These are phyloP conservation scores for Urocyon cinereoargenteus DNA, from an alignment of 2,797 vertebrate genomes.

Conservation along the genomic window DNA sequence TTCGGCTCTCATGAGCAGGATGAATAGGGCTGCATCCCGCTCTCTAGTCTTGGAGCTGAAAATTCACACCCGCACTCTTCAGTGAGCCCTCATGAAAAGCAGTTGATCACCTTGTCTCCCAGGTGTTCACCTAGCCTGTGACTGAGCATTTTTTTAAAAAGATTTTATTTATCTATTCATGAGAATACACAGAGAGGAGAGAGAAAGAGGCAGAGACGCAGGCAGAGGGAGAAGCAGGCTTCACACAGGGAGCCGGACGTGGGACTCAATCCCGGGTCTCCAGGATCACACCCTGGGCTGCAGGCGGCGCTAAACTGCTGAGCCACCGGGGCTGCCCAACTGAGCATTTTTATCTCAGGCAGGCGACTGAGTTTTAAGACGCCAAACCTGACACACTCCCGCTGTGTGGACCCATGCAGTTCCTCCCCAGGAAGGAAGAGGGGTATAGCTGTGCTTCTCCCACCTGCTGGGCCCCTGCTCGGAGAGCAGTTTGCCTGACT, in stretches of 20 bases:
- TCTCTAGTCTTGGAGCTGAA: neutral
- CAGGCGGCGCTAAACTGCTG: too few relatives aligned
- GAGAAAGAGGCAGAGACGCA: too few relatives aligned
- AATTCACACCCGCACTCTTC: neutral
- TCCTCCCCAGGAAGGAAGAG: too few relatives aligned
- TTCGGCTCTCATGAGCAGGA: neutral
- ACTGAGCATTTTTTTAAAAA: too few relatives aligned
- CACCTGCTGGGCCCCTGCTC: neutral
- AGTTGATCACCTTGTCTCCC: neutral
- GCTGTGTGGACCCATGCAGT: too few relatives aligned
- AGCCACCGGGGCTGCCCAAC: too few relatives aligned
- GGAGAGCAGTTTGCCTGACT: neutral
- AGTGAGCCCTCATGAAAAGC: neutral
- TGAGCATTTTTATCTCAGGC: neutral
- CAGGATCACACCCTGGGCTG: too few relatives aligned
- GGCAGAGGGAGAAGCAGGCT: too few relatives aligned
- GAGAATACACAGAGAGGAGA: too few relatives aligned
- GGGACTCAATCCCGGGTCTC: too few relatives aligned
- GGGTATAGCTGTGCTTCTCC: neutral
- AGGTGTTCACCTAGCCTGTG: neutral
- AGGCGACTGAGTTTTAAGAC: neutral
- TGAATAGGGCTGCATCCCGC: neutral
- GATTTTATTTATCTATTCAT: too few relatives aligned
- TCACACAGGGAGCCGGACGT: too few relatives aligned
- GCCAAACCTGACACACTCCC: neutral